A percentile compares a stretch with the other conserved stretches of the same genome.
Evolutionary conservation across 2,797 vertebrate genomes (phyloP).

Genomic region (Hozukius guyotensis): DNA sequence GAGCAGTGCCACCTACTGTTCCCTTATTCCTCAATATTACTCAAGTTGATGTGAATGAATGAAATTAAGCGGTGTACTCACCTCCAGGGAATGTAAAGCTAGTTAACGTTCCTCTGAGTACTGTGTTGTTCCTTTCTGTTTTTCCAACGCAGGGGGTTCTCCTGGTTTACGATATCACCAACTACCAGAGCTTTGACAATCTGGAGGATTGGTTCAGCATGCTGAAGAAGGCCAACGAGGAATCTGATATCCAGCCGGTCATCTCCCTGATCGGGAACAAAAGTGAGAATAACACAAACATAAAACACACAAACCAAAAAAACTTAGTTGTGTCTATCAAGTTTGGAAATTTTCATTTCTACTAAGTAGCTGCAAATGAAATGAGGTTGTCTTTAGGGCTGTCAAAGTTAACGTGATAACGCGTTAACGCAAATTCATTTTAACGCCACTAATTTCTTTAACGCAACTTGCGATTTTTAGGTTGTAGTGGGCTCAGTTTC

Average conservation of each 20-base stretch:
- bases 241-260: constrained; percentile 90
- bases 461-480: no score
- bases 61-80: background rate
- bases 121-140: constrained; percentile 41
- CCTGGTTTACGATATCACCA: constrained; percentile 98
- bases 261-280: constrained; percentile 96
- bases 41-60: constrained; percentile 14
- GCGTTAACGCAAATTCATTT: no score
- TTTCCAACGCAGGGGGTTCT: constrained; percentile 88
- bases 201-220: constrained; percentile 95
- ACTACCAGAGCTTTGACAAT: constrained; percentile 98
- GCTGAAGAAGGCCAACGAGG: constrained; percentile 96
- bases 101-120: no score
- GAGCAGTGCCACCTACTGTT: constrained; percentile 83
- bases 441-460: no score
- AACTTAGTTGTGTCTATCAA: background rate
- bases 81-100: background rate
- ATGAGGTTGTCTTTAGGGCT: background rate
- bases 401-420: no score
- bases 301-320: background rate
- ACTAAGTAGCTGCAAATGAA: background rate
- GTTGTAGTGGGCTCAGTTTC: no score
- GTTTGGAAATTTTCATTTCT: constrained; percentile 8
- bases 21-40: constrained; percentile 30
- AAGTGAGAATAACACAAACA: constrained; percentile 85